Evolutionary conservation across 2,113 vertebrate species (phyloP), one percentile per base, ranked within the genome.

Genomic region (Sinocyclocheilus rhinocerous): DNA sequence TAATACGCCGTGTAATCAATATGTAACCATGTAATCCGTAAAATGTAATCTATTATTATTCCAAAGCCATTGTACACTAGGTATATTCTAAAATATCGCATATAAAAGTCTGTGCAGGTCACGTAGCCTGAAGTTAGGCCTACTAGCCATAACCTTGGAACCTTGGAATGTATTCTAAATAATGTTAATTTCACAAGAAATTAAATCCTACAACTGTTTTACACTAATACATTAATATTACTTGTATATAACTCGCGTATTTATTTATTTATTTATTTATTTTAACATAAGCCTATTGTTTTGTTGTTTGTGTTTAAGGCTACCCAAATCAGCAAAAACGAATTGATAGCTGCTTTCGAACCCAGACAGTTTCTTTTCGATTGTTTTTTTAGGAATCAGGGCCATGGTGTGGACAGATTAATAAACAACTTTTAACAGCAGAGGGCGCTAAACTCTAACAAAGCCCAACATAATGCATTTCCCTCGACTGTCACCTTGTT

Each of bases 361-460:
- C 10, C 0, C 10, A 73, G 70, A 10, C 69, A 42, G 11, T 24
- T 48, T 75, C 6, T 75, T 75, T 12, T 59, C 18, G 2, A 9
- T 18, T 10, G 4, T 65, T 7, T 18, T 39, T 72, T 22, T 1
- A 11, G 20, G 0, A 75, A 45, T n/a, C 13, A 52, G 24, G 2
- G 24, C 15, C 15, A 76, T 73, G 39, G 13, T 48, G 6, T 75
- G 11, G 12, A 4, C 45, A 76, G 12, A 48, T 48, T 24, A 8
- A 13, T 13, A 57, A 4, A 36, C 3, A 3, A 13, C 4, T 84
- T 15, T 57, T 39, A 69, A 29, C 89, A 84, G 76, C 59, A 86
- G 89, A 84, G 76, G 77, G 84, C 81, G 81, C 77, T 39, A 48
- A 76, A n/a, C 5, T 33, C 81, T 22, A 76, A 76, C 50, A 84